Base-by-base conservation (phyloP, 2,113 vertebrate genomes). In the Callocephalon fimbriatum region DNA sequence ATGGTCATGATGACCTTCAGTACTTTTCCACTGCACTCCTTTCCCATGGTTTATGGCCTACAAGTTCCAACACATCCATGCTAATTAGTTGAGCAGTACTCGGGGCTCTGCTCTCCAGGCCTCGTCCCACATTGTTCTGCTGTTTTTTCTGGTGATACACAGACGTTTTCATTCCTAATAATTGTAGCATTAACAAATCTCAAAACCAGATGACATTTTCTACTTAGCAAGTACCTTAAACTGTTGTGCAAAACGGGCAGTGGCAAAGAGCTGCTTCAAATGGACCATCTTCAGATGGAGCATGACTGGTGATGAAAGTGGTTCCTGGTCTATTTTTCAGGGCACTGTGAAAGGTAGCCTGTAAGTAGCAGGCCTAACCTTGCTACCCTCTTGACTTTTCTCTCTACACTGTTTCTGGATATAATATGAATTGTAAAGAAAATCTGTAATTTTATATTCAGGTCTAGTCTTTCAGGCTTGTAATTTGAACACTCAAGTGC, bases 261-360 rank as follows among this genome's bases (percentile, higher is more conserved):
- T 37, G 40, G 20, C 58, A 25, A 15, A 42, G 48, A 50, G 23
- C 50, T 78, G 51, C 42, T 88, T 62, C 37, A 32, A 44, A 44
- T 0, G 0, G 47, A 65, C 15, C 31, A 38, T 62, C 38, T 88
- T 58, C 37, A 35, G 38, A 56, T 0, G 0, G 38, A 77, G 15
- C n/a, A 38, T 66, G 23, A 8, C 20, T 66, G 23, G 17, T 47
- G 37, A 19, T 65, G 17, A n/a, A 47, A 29, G 35, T 77, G 45
- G 25, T 62, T 51, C 18, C 29, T 88, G 40, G 32, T 20, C 68
- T 90, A 1, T 47, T 77, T 86, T 81, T 26, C 54, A 66, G 45
- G 37, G 63, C 19, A 25, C 19, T 25, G 27, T 84, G 73, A 54
- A 63, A 80, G 23, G 44, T 9, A 59, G 20, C 29, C 20, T 56